Evolutionary conservation across 2,888 invertebrate species (phyloP).

Genomic region (Tiliacea citrago): DNA sequence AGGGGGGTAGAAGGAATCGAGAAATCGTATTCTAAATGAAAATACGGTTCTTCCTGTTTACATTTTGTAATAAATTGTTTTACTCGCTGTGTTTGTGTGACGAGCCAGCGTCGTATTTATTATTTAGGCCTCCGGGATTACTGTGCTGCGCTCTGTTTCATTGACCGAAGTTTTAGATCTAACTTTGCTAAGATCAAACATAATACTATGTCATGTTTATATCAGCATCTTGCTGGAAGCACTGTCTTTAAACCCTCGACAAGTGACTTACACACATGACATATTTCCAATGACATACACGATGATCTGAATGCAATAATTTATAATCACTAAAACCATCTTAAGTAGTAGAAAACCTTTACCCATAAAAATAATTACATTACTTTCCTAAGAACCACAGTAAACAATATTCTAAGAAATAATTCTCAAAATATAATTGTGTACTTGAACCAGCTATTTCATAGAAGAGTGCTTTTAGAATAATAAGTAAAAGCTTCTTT

Average conservation of each 20-base stretch:
- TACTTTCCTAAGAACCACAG: slow-evolving; percentile 15
- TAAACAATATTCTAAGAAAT: slow-evolving; percentile 36
- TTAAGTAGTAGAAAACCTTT: not conserved
- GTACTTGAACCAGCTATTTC: slow-evolving; percentile 55
- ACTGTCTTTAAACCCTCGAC: not conserved
- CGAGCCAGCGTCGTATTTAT: slow-evolving; percentile 73
- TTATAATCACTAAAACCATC: not conserved
- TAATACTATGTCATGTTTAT: slow-evolving; percentile 35
- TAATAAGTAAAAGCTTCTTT: slow-evolving; percentile 60
- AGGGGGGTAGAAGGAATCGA: slow-evolving; percentile 75
- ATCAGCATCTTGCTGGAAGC: not conserved
- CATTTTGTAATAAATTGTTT: slow-evolving; percentile 91
- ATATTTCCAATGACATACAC: not conserved
- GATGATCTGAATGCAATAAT: not conserved
- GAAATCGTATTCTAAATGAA: slow-evolving; percentile 91
- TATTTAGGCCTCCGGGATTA: slow-evolving; percentile 74
- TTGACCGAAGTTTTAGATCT: slow-evolving; percentile 58
- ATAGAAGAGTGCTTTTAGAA: slow-evolving; percentile 61
- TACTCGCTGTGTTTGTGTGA: slow-evolving; percentile 85
- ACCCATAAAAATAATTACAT: not conserved
- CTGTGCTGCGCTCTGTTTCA: slow-evolving; percentile 57
- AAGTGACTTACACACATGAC: not conserved
- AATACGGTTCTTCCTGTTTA: slow-evolving; percentile 90
- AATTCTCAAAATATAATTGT: slow-evolving; percentile 44
- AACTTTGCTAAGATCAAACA: slow-evolving; percentile 18